Base-by-base conservation (phyloP, 2,888 invertebrate genomes). In the Xanthia icteritia region DNA sequence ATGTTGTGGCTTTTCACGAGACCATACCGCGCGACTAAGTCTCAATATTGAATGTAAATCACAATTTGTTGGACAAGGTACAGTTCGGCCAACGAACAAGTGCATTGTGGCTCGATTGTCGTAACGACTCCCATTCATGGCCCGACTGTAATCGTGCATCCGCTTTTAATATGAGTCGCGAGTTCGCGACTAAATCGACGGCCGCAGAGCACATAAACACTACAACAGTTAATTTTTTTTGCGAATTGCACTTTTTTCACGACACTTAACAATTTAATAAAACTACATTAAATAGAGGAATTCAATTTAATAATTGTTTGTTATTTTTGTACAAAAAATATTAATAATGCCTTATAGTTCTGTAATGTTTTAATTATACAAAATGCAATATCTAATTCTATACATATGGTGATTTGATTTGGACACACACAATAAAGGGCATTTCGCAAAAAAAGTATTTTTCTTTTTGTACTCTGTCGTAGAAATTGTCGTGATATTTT, bases 51-150 rank as follows among this genome's bases (percentile, higher is more conserved):
- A 87, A 87, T 87, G 78, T 60, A 85, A 76, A 75, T 87, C 73
- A 56, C 72, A 71, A 69, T 76, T 88, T 76, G 71, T 80, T 58
- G 71, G 39, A 76, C 87, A 74, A 77, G 73, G 78, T 71, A 79
- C 77, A 76, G 72, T 73, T 76, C 79, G 77, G 63, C 60, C 78
- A 70, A 61, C 71, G 79, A 54, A 78, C 77, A 79, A 81, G 73
- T 77, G 78, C 81, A 82, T 80, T 80, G 76, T 82, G 75, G 74
- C 64, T 70, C 39, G 86, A 85, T 83, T 87, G 81, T 76, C 72
- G 48, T 77, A 87, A 89, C 66, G 86, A 87, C 68, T 64, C 58
- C 88, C 76, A 87, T 87, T 89, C 89, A 87, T 77, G 23, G 36
- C 39, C 58, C 87, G 86, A 81, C 81, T 81, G 69, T 87, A 76